These are phyloP conservation scores for Trachops cirrhosus DNA, from an alignment of 2,797 vertebrate species.

Conservation along the genomic window DNA sequence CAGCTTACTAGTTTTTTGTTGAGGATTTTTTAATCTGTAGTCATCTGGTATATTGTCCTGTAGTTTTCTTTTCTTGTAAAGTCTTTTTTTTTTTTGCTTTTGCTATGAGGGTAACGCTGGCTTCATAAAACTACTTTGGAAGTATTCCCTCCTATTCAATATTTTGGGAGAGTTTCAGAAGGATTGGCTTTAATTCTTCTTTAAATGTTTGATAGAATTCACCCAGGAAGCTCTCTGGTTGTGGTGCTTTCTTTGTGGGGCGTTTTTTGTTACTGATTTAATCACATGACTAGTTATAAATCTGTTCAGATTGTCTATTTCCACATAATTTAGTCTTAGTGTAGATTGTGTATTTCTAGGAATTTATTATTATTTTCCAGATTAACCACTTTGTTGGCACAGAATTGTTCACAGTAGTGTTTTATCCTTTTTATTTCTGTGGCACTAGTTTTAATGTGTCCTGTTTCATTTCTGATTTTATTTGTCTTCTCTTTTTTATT, in stretches of 20 bases:
- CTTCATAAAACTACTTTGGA: background rate
- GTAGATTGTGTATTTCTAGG: background rate
- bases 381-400: background rate
- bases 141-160: background rate
- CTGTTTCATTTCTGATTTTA: constrained; percentile 5
- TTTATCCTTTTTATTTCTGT: background rate
- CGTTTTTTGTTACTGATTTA: background rate
- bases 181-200: background rate
- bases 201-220: background rate
- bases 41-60: constrained; percentile 1
- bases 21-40: background rate
- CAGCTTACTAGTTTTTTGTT: background rate
- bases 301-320: background rate
- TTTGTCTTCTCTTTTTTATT: background rate
- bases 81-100: background rate
- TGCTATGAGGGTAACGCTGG: background rate
- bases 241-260: background rate
- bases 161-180: background rate
- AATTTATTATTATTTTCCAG: background rate
- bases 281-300: background rate
- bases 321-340: background rate
- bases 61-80: background rate
- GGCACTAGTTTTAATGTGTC: background rate
- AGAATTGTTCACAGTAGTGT: background rate
- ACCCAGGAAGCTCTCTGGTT: background rate